Base-by-base conservation (phyloP, 2,888 invertebrate species). In the Papilio protenor region DNA sequence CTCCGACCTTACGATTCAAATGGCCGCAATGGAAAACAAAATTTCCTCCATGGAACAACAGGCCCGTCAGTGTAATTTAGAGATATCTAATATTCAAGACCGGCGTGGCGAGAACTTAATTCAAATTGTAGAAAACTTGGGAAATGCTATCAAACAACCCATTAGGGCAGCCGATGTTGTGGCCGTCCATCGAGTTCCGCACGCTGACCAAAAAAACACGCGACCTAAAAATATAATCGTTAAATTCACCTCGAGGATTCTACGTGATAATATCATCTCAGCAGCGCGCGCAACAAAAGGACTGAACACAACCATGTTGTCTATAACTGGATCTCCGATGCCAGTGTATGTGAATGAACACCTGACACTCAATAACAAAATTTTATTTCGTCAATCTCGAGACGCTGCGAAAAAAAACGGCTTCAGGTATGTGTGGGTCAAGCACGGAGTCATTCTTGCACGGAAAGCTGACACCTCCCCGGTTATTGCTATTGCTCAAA, bases 401-500 rank as follows among this genome's bases (percentile, higher is more conserved):
- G 64, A 70, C 8, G 76, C 76, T 18, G 76, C 73, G 18, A 79
- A 74, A 45, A 49, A 72, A 8, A 23, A 59, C 40, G 76, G 59
- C 40, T 78, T 55, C 33, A 75, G 66, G 66, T 78, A 75, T 59
- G 27, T 64, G 18, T 76, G 75, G 75, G 55, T 78, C n/a, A 78
- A 76, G 55, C 75, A 78, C 40, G 78, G 75, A 59, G 45, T 49
- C 64, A 78, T 78, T 45, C 49, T 76, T 23, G 75, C 59, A 40
- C 75, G 75, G 2, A 59, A 75, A 47, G 21, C 69, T 21, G 77
- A 77, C 40, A 77, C 77, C 55, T 73, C 73, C n/a, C 73, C 77
- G 16, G 40, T 66, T 45, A 23, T 77, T 18, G 77, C 73, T 23
- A 69, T 77, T 66, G 72, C 23, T 49, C 77, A 49, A 23, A 21